Evolutionary conservation across 2,888 invertebrate genomes (phyloP).

Genomic region (Pachydiplax longipennis): DNA sequence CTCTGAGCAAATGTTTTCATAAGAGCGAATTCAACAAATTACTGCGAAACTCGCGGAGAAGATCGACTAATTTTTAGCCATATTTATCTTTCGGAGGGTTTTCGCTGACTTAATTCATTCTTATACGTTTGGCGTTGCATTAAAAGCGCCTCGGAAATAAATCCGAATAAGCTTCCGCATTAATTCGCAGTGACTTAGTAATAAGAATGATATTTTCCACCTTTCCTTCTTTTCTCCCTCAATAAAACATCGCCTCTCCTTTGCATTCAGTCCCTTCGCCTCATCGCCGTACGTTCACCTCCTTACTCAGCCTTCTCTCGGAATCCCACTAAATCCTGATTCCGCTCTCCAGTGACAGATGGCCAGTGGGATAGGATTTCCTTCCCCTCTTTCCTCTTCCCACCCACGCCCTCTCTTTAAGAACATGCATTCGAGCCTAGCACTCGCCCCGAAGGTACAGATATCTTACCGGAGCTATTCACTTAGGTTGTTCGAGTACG

Average conservation of each 20-base stretch:
- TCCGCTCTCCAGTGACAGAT: conserved; percentile 37
- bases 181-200: conserved; percentile 30
- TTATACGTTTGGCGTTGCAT: neutral
- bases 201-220: conserved; percentile 1
- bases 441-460: neutral
- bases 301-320: conserved; percentile 44
- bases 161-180: conserved; percentile 25
- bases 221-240: neutral
- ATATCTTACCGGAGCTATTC: neutral
- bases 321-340: conserved; percentile 45
- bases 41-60: too few species aligned
- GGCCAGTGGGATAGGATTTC: conserved; percentile 41
- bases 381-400: neutral
- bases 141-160: neutral
- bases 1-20: too few species aligned
- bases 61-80: neutral
- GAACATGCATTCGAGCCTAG: neutral
- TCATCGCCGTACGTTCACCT: conserved; percentile 40
- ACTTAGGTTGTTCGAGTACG: neutral
- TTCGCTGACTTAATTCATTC: neutral
- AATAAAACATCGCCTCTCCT: conserved; percentile 36
- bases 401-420: neutral
- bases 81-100: neutral
- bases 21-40: too few species aligned
- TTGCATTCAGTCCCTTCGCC: conserved; percentile 38